Percentiles rank a stretch among this genome's conserved stretches.
Evolutionary conservation across 2,797 vertebrate species (phyloP).

Genomic region (Cossypha heuglini): DNA sequence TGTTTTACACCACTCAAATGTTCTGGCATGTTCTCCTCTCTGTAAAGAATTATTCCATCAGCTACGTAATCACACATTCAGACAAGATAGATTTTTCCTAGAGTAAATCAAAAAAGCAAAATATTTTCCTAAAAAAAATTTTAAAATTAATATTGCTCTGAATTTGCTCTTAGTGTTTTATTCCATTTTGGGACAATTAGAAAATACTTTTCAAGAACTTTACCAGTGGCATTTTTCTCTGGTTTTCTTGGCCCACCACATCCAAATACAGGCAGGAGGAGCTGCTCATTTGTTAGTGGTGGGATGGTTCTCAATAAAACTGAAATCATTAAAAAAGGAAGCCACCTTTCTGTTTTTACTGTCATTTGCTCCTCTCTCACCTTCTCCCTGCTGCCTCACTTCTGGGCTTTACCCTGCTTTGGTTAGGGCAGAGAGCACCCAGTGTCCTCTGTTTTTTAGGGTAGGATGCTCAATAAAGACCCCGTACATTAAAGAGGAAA

Average conservation of each 20-base stretch:
- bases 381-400: not conserved
- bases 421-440: not conserved
- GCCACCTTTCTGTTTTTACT: not conserved
- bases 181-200: not conserved
- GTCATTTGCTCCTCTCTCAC: not conserved
- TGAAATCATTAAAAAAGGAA: not conserved
- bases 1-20: not conserved
- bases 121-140: not conserved
- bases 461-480: not conserved
- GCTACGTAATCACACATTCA: not conserved
- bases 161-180: not conserved
- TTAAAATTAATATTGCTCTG: not conserved
- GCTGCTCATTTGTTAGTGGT: not conserved
- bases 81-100: not conserved
- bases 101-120: not conserved
- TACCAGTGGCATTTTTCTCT: not conserved
- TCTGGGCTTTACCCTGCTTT: not conserved
- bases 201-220: not conserved
- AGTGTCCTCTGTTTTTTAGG: not conserved
- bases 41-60: not conserved
- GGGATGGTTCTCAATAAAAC: not conserved
- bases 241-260: not conserved
- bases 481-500: fast-evolving
- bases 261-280: not conserved
- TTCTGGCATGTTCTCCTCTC: not conserved